Evolutionary conservation across 2,797 vertebrate species (phyloP).

Genomic region (Tenualosa ilisha): DNA sequence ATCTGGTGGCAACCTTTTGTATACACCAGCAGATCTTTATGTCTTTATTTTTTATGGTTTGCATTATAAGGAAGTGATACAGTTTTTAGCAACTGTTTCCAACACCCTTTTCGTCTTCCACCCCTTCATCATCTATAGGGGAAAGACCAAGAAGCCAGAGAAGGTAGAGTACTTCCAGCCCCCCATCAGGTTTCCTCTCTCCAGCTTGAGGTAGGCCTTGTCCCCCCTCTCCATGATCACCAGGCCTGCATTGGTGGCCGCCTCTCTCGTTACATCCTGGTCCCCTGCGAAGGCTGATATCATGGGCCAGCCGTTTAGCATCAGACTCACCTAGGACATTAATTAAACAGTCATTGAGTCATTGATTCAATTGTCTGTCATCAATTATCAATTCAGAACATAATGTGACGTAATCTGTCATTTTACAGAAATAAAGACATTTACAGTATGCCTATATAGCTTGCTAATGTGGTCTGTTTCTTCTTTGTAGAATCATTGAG

Average conservation of each 20-base stretch:
- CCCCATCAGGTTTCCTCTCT: constrained; percentile 85
- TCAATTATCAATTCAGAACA: neutral
- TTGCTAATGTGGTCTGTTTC: neutral
- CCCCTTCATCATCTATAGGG: constrained; percentile 68
- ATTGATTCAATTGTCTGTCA: constrained; percentile 1
- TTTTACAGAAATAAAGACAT: neutral
- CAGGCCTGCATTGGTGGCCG: constrained; percentile 84
- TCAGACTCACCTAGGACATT: constrained; percentile 79
- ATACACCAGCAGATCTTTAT: neutral
- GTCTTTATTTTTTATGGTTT: neutral
- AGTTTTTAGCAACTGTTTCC: neutral
- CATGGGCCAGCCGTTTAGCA: constrained; percentile 89
- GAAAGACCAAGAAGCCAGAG: constrained; percentile 87
- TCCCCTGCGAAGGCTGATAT: constrained; percentile 88
- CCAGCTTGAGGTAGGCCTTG: constrained; percentile 85
- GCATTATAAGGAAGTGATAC: neutral
- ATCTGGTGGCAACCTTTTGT: neutral
- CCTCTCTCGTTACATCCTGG: constrained; percentile 87
- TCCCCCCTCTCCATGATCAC: constrained; percentile 87
- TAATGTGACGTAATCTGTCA: neutral
- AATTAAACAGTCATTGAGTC: neutral
- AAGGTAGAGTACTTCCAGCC: constrained; percentile 91
- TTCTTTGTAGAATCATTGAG: neutral
- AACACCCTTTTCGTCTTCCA: constrained; percentile 2
- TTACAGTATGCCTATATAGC: neutral